A percentile compares a stretch with the other conserved stretches of the same genome.
These are phyloP conservation scores for Epizoanthus ramosus DNA, from an alignment of 92 coral and sea anemone genomes.

Conservation along the genomic window DNA sequence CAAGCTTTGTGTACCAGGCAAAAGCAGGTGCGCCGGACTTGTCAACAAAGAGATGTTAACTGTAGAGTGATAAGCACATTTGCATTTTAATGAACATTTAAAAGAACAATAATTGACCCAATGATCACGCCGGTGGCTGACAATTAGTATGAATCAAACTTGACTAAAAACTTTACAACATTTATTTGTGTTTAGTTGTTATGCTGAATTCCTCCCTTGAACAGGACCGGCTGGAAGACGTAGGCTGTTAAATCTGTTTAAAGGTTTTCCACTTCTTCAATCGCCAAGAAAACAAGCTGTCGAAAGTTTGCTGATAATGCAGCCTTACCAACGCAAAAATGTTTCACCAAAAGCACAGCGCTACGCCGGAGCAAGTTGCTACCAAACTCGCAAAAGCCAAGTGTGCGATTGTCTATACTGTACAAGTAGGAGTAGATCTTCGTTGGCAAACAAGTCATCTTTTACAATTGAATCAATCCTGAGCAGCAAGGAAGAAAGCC, in stretches of 20 bases:
- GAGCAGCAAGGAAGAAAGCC: conserved; percentile 1
- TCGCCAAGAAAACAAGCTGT: not conserved
- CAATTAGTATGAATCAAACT: conserved; percentile 13
- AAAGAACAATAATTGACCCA: conserved; percentile 27
- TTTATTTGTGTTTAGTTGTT: conserved; percentile 6
- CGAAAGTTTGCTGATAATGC: conserved; percentile 7
- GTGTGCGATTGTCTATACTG: conserved; percentile 19
- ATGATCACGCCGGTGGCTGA: conserved; percentile 14
- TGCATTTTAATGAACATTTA: conserved; percentile 28
- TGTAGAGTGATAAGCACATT: conserved; percentile 27
- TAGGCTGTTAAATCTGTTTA: not conserved
- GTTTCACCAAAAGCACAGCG: not conserved
- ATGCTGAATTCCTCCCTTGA: not conserved
- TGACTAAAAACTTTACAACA: not conserved
- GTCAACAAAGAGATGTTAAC: conserved; percentile 24
- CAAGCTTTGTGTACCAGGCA: conserved; percentile 1
- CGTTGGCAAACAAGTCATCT: conserved; percentile 3
- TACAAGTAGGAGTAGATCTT: not conserved
- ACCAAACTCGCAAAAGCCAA: conserved; percentile 5
- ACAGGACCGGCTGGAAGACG: not conserved
- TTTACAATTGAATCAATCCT: conserved; percentile 31
- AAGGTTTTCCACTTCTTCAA: not conserved
- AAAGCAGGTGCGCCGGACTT: conserved; percentile 13
- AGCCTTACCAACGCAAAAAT: conserved; percentile 10
- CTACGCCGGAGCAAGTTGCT: not conserved